phyloP scores from a whole-genome alignment of 1,140 invertebrate genomes.

The Drosophila nasuta region DNA sequence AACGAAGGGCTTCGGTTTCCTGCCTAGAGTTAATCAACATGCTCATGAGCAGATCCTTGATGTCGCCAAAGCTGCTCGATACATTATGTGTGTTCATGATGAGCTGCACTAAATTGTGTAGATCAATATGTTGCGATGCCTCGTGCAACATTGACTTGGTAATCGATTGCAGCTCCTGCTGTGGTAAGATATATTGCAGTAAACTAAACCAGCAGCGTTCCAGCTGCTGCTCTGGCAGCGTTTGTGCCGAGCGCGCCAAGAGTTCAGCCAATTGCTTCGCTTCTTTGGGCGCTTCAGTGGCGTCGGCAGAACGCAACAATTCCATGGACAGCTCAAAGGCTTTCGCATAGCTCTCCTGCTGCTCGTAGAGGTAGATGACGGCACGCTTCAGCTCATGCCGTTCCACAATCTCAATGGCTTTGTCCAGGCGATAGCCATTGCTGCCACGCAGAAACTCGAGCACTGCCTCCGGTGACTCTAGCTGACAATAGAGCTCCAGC shows the following conservation, averaged over 20 bases:
- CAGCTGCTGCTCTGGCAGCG: conserved; percentile 76
- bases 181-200: conserved; percentile 80
- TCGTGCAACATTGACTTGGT: conserved; percentile 85
- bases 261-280: conserved; percentile 75
- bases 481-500: conserved; percentile 89
- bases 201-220: conserved; percentile 85
- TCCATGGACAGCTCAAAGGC: conserved; percentile 85
- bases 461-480: conserved; percentile 84
- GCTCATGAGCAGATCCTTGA: conserved; percentile 85
- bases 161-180: conserved; percentile 70
- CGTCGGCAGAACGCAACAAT: conserved; percentile 59
- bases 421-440: conserved; percentile 72
- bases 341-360: conserved; percentile 84
- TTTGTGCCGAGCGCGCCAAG: conserved; percentile 83
- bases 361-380: conserved; percentile 85
- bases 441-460: conserved; percentile 71
- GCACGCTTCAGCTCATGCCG: conserved; percentile 81
- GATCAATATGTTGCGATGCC: conserved; percentile 86
- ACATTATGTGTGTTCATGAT: conserved; percentile 83
- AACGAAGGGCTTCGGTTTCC: conserved; percentile 84
- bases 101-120: conserved; percentile 85
- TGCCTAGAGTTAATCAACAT: conserved; percentile 85
- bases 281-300: conserved; percentile 30
- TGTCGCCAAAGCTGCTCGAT: conserved; percentile 86
- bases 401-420: conserved; percentile 84